Base-by-base conservation (phyloP, 2,888 invertebrate genomes). In the Brachyptera putata region DNA sequence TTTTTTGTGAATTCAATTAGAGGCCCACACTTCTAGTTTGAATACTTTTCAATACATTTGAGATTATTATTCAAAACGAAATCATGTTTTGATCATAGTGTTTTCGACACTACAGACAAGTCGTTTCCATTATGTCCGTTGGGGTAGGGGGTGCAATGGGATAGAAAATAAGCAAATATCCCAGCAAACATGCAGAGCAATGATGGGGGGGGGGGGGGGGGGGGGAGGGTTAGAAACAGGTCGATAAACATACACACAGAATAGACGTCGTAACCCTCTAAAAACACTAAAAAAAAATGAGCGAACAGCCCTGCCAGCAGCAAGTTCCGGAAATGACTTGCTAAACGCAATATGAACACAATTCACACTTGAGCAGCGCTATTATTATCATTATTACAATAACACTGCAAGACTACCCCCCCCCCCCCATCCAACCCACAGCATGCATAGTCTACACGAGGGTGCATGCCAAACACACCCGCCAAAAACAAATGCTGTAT, bases 271-370 rank as follows among this genome's bases (percentile, higher is more conserved):
- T 18, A 36, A 53, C 53, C 34, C 53, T 36, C 50, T 50, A 25
- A 50, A 50, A 50, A 50, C 50, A 50, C 26, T 25, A 24, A 36
- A 34, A 36, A 36, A n/a, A 34, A 11, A n/a, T 2, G 21, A 22
- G 24, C 22, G 22, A 24, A 18, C 46, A 7, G 11, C 16, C 4
- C 21, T 21, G 21, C 11, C 9, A n/a, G 43, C 16, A 21, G 4
- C 30, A 55, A 30, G 36, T 43, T 53, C 59, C 62, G 64, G 64
- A 64, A 64, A 63, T 64, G 64, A 64, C 64, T 64, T 61, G 64
- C 59, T 63, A 63, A 64, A 64, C 62, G 62, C 57, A 58, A 61
- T 58, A 63, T 37, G 59, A 61, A 34, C 61, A 41, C 57, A 41
- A 46, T 63, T 63, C 62, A 62, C 64, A 60, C 64, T 64, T 53